Evolutionary conservation across 2,888 invertebrate genomes (phyloP).

Genomic region (Amphipoea oculea): DNA sequence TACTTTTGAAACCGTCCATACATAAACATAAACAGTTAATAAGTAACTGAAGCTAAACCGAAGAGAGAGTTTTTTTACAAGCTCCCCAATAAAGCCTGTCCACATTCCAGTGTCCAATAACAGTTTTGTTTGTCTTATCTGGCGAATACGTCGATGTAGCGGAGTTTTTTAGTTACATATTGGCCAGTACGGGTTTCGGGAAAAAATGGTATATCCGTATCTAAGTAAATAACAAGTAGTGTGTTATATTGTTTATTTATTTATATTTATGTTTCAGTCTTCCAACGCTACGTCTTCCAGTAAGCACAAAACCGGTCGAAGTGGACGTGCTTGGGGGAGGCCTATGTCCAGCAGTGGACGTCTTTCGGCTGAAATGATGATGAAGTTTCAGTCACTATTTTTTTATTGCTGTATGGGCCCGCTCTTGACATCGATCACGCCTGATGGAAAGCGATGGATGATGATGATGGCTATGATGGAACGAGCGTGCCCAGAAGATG

Average conservation of each 20-base stretch:
- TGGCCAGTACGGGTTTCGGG: neutral
- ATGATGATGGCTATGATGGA: too few relatives aligned
- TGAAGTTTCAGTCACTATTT: too few relatives aligned
- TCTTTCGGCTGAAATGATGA: too few relatives aligned
- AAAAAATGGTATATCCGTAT: neutral
- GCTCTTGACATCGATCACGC: too few relatives aligned
- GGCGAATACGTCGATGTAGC: slow-evolving; percentile 11
- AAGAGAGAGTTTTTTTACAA: slow-evolving; percentile 12
- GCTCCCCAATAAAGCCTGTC: slow-evolving; percentile 40
- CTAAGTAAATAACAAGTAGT: neutral
- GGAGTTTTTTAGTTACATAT: slow-evolving; percentile 33
- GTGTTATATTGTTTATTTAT: neutral
- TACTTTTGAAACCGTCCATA: neutral
- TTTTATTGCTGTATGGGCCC: too few relatives aligned
- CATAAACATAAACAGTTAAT: neutral
- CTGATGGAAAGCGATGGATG: too few relatives aligned
- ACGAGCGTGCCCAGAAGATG: too few relatives aligned
- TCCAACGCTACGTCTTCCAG: too few relatives aligned
- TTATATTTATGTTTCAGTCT: too few relatives aligned
- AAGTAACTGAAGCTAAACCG: neutral
- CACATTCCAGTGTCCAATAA: slow-evolving; percentile 47
- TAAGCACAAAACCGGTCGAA: too few relatives aligned
- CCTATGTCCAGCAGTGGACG: too few relatives aligned
- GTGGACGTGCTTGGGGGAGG: too few relatives aligned
- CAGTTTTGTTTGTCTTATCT: slow-evolving; percentile 45